phyloP scores from a whole-genome alignment of 2,113 vertebrate genomes.

The Cebidichthys violaceus region DNA sequence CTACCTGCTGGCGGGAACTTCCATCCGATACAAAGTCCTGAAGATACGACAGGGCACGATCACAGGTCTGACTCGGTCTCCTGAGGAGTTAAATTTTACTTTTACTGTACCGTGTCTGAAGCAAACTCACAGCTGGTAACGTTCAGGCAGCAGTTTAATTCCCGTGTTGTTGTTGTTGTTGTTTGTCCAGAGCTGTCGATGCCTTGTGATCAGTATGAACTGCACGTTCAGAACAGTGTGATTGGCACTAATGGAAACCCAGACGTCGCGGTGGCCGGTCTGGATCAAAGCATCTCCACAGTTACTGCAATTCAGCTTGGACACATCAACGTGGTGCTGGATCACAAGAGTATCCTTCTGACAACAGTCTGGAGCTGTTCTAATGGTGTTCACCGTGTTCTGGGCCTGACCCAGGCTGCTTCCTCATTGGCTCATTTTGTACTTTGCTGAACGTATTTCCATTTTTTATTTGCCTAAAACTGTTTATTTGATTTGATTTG shows the following conservation, averaged over 20 bases:
- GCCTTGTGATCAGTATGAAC: constrained; percentile 94
- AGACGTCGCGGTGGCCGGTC: constrained; percentile 79
- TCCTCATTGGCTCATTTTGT: background rate
- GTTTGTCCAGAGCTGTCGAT: constrained; percentile 86
- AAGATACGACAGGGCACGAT: constrained; percentile 95
- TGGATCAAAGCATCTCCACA: constrained; percentile 85
- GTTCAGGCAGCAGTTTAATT: background rate
- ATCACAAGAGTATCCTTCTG: constrained; percentile 85
- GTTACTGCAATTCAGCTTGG: constrained; percentile 80
- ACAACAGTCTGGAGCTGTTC: constrained; percentile 24
- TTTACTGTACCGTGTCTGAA: background rate
- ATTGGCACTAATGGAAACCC: constrained; percentile 76
- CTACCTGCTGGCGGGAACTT: constrained; percentile 92
- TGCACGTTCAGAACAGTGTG: constrained; percentile 90
- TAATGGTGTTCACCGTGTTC: background rate
- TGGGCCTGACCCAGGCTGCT: background rate
- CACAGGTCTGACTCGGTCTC: constrained; percentile 84
- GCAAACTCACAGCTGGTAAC: background rate
- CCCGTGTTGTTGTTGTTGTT: background rate
- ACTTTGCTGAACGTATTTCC: background rate
- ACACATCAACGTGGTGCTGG: constrained; percentile 83
- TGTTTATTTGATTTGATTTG: background rate
- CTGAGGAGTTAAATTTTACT: background rate
- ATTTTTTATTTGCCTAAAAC: background rate
- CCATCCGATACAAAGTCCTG: constrained; percentile 92